A percentile compares a stretch with the other conserved stretches of the same genome.
These are phyloP conservation scores for Monochamus alternatus DNA, from an alignment of 2,888 invertebrate species.

Conservation along the genomic window DNA sequence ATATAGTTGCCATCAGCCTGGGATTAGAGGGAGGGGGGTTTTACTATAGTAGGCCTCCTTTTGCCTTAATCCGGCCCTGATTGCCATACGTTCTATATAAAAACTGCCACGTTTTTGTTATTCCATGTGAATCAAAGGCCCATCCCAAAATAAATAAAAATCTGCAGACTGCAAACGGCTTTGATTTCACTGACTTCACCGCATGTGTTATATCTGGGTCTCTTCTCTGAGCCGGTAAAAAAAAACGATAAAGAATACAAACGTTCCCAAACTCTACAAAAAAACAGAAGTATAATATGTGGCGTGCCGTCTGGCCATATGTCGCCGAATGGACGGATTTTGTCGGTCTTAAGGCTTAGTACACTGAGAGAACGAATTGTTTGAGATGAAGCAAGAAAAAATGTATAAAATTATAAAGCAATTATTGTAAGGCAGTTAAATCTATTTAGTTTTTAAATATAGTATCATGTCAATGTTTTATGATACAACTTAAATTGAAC, in stretches of 20 bases:
- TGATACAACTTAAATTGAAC: no score
- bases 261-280: conserved; percentile 16
- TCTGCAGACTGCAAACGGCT: background rate
- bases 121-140: background rate
- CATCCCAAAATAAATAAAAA: background rate
- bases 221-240: background rate
- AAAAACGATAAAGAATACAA: conserved; percentile 15
- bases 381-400: background rate
- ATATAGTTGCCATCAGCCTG: no score
- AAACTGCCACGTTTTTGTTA: background rate
- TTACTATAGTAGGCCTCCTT: no score
- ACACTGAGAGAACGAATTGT: background rate
- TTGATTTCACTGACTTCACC: background rate
- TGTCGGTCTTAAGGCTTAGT: background rate
- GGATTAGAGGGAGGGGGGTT: no score
- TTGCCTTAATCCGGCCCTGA: no score
- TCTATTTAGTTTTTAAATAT: no score
- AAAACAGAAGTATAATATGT: conserved; percentile 19
- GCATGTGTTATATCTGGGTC: background rate
- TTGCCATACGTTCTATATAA: no score
- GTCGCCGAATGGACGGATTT: conserved; percentile 27
- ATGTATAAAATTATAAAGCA: no score
- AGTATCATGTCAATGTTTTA: no score
- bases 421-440: no score
- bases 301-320: conserved; percentile 32